Conservation (phyloP, 2,888 invertebrate species). For the Drosophila bunnanda region DNA sequence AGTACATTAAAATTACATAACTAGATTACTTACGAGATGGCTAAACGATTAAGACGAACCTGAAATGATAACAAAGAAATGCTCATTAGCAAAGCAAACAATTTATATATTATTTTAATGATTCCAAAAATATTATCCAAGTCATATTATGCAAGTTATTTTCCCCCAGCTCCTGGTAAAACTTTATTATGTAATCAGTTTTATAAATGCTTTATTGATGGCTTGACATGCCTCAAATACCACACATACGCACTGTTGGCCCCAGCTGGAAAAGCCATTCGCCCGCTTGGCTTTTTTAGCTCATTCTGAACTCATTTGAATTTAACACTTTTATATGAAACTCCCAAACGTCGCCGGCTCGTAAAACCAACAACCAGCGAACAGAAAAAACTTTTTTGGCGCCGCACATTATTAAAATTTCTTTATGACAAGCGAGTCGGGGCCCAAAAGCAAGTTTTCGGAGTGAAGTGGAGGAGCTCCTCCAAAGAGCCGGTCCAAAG, state of each 20-base stretch:
- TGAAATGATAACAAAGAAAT: slow-evolving; percentile 11
- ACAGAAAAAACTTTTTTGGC: slow-evolving; percentile 75
- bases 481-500: slow-evolving; percentile 53
- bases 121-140: not conserved
- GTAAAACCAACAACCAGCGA: slow-evolving; percentile 58
- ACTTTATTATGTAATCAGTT: slow-evolving; percentile 28
- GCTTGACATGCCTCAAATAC: slow-evolving; percentile 39
- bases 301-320: slow-evolving; percentile 76
- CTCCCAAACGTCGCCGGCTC: slow-evolving; percentile 52
- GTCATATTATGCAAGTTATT: slow-evolving; percentile 13
- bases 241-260: slow-evolving; percentile 66
- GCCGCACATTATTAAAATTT: slow-evolving; percentile 82
- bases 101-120: not conserved
- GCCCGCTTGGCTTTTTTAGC: slow-evolving; percentile 42
- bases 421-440: slow-evolving; percentile 73
- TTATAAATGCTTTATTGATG: slow-evolving; percentile 51
- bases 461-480: slow-evolving; percentile 49
- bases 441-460: slow-evolving; percentile 42
- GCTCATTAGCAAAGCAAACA: slow-evolving; percentile 12
- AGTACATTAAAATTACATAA: not conserved
- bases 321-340: slow-evolving; percentile 74
- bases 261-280: slow-evolving; percentile 62
- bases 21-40: slow-evolving; percentile 10
- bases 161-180: not conserved
- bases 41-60: not conserved